Evolutionary conservation across 2,888 invertebrate species (phyloP), one percentile per base, ranked within the genome.

Genomic region (Cheilosia vernalis): DNA sequence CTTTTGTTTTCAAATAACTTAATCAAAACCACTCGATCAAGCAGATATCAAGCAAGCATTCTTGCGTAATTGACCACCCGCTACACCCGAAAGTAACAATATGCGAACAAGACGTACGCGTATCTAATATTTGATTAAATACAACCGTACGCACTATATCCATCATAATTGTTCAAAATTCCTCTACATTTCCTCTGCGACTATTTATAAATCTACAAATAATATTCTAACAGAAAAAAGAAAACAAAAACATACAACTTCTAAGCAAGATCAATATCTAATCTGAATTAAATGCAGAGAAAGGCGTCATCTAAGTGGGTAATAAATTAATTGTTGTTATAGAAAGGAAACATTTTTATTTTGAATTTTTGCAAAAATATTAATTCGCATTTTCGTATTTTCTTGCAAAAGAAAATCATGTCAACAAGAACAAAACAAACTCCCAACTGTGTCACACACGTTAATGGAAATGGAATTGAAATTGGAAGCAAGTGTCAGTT

Each of bases 121-220:
- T 69, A 61, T 69, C 53, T 69, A 44, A 47, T 69, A 60, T 77
- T 53, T 55, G 55, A 61, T 69, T 77, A 61, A 67, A 61, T 69
- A 60, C 51, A 60, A 44, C 40, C 60, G 53, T 37, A 49, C 69
- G 60, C 67, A 60, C 51, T 53, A 15, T 30, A 42, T 47, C 13
- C 37, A 58, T 72, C 63, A 21, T 73, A n/a, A 55, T 33, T 73
- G 42, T 53, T 42, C 60, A 10, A 37, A 61, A 33, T 2, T 30
- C 30, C 40, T 60, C 58, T 1, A 58, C n/a, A 21, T 30, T 44
- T 44, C 55, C 15, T 56, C 55, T 15, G 44, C 1, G 4, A 9
- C 55, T 67, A 67, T 67, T 67, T 55, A 30, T 58, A 70, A 40
- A 37, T 17, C n/a, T 15, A 44, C 58, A n/a, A 70, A 70, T 37